Base-by-base conservation (phyloP, 1,140 invertebrate species). In the Trichomalopsis sarcophagae region DNA sequence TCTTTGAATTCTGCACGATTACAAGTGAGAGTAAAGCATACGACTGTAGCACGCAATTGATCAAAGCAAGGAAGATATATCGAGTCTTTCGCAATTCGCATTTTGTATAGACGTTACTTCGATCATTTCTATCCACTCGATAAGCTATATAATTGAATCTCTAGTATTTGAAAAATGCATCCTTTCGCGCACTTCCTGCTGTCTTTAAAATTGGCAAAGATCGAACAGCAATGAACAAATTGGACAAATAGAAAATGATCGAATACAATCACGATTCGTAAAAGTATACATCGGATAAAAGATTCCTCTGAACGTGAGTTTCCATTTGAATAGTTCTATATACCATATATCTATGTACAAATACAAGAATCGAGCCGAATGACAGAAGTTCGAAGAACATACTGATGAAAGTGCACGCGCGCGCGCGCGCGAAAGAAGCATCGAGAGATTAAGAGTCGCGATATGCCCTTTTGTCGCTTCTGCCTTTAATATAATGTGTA, bases 311-410 rank as follows among this genome's bases (percentile, higher is more conserved):
- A 62, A 17, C 21, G 7, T 62, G 55, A 21, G 13, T 55, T 55
- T 55, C 17, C 4, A 55, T 55, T 55, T 21, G 13, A 17, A 55
- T 21, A 55, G 17, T 55, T 55, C 50, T 55, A 27, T 55, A 27
- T 27, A 55, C 50, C 50, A 62, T 62, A 21, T 62, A 62, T 62
- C 0, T 62, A 62, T 62, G 17, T 62, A 62, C 4, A 7, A 21
- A 62, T 62, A 62, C 55, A 79, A 83, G 69, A 81, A 81, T 86
- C 84, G 84, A 85, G 77, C 78, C 71, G 84, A 85, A 81, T 81
- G 50, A 81, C 36, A 30, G 44, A 73, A 73, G 62, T 62, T 78
- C 44, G 27, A 74, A 55, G 21, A 55, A 74, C 27, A 14, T 73
- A 73, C 17, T 11, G 69, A 84, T 55, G 40, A 77, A 71, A 71